Base-by-base conservation (phyloP, 2,888 invertebrate species). In the Ctenicera cuprea region DNA sequence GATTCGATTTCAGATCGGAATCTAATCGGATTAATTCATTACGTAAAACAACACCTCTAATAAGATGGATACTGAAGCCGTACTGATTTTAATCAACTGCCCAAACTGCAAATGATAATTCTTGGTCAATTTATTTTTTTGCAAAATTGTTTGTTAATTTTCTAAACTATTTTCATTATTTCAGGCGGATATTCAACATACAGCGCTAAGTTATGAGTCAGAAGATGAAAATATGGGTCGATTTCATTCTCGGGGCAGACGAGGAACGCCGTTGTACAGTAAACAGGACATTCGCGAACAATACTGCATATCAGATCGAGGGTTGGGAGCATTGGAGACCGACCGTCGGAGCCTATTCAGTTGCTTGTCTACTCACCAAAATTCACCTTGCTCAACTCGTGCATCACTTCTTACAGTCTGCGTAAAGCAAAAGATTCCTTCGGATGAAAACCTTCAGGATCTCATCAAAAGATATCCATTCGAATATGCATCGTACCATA, bases 291-390 rank as follows among this genome's bases (percentile, higher is more conserved):
- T 97, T 87, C 91, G 95, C 81, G 97, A 97, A 86, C 97, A 97
- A 88, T 97, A 97, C 89, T 97, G 97, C 89, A 95, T 97, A 88
- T 96, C 94, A 86, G 95, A 94, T 88, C 93, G 96, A 85, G 96
- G 96, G 87, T 88, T 97, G 86, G 94, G 94, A 85, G 92, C 94
- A 81, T 91, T 96, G 83, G 95, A 96, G 83, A 89, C 82, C n/a
- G 88, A 82, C 85, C 87, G 89, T 73, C 77, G 88, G 83, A 90
- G 94, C 82, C 93, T 96, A 86, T 95, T 96, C 87, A 95, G 96
- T 80, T 97, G 96, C 86, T 90, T 96, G 82, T 95, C 95, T 84
- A 90, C 91, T 83, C 92, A 92, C 83, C 91, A 92, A 85, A 92
- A 91, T 81, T 93, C 93, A 78, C 92, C 93, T 75, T 91, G 93